phyloP scores from a whole-genome alignment of 2,888 invertebrate genomes.

The Lapara coniferarum region DNA sequence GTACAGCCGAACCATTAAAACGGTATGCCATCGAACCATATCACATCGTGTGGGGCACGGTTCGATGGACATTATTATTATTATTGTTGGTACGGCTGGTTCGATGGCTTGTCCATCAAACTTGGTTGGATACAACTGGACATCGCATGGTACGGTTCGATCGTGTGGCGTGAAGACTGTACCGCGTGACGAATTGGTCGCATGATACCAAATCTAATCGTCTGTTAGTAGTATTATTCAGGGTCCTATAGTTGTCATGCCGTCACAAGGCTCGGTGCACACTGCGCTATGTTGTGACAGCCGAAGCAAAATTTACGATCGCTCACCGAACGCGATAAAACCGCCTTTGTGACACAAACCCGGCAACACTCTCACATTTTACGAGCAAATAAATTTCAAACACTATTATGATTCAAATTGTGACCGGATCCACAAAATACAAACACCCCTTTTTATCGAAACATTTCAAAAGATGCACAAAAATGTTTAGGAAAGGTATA shows the following conservation, averaged over 20 bases:
- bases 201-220: too few species aligned
- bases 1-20: too few species aligned
- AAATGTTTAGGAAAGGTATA: slow-evolving; percentile 68
- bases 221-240: too few species aligned
- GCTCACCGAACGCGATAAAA: slow-evolving; percentile 74
- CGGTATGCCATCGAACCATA: too few species aligned
- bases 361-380: slow-evolving; percentile 76
- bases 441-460: slow-evolving; percentile 72
- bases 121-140: too few species aligned
- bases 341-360: slow-evolving; percentile 76
- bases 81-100: too few species aligned
- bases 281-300: slow-evolving; percentile 69
- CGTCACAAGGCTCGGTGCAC: slow-evolving; percentile 44
- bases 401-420: slow-evolving; percentile 83
- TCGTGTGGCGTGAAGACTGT: too few species aligned
- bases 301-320: slow-evolving; percentile 78
- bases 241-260: slow-evolving; percentile 20
- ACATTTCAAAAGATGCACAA: slow-evolving; percentile 64
- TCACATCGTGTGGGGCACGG: too few species aligned
- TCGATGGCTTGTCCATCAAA: too few species aligned
- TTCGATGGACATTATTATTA: too few species aligned
- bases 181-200: too few species aligned
- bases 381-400: slow-evolving; percentile 82
- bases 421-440: slow-evolving; percentile 71
- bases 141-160: too few species aligned